These are phyloP conservation scores for Ascaphus truei DNA, from an alignment of 2,113 vertebrate species.

Conservation along the genomic window DNA sequence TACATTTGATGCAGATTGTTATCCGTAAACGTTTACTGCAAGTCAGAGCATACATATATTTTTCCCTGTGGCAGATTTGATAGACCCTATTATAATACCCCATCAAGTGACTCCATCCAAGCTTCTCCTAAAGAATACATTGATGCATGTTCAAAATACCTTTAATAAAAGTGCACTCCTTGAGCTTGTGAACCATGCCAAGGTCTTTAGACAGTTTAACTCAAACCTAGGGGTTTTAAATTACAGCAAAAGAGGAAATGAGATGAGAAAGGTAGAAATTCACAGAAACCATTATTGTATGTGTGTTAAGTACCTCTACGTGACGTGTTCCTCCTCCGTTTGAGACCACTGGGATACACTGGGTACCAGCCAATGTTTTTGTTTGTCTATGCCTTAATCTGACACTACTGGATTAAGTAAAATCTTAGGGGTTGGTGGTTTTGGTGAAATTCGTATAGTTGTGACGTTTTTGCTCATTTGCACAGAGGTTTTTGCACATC, in stretches of 20 bases:
- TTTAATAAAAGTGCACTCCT: conserved; percentile 19
- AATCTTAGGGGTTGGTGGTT: too few relatives aligned
- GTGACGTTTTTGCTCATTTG: too few relatives aligned
- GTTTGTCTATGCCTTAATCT: too few relatives aligned
- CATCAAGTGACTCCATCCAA: not conserved
- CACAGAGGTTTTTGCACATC: too few relatives aligned
- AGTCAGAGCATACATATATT: not conserved
- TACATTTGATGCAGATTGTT: not conserved
- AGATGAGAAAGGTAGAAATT: not conserved
- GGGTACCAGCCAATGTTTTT: too few relatives aligned
- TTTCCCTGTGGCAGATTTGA: not conserved
- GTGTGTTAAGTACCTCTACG: too few relatives aligned
- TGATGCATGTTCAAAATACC: conserved; percentile 7
- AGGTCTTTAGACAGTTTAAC: not conserved
- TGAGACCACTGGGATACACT: too few relatives aligned
- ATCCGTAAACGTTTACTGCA: not conserved
- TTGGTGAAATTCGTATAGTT: too few relatives aligned
- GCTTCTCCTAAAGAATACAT: conserved; percentile 3
- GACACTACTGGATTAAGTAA: too few relatives aligned
- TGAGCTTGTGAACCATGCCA: not conserved
- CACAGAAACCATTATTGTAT: conserved; percentile 2
- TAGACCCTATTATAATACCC: not conserved
- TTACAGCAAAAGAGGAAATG: not conserved
- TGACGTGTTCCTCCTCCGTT: too few relatives aligned
- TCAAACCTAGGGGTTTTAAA: conserved; percentile 11